These are phyloP conservation scores for Styela clava DNA, from an alignment of 23 tunicate species.

Conservation along the genomic window DNA sequence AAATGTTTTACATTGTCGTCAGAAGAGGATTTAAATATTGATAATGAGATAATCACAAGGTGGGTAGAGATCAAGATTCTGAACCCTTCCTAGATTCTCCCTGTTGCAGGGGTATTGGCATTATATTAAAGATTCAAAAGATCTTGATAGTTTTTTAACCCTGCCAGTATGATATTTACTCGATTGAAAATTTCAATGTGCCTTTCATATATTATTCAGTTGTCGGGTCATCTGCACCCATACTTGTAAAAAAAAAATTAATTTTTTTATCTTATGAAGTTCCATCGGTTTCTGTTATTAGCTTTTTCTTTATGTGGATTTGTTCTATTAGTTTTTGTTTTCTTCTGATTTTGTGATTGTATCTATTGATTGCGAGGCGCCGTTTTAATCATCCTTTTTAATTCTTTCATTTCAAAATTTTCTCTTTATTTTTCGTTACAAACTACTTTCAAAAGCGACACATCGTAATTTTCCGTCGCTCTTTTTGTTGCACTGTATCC, in stretches of 20 bases:
- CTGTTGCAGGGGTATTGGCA: too few relatives aligned
- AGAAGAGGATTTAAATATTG: too few relatives aligned
- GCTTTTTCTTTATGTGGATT: neutral
- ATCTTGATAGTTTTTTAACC: too few relatives aligned
- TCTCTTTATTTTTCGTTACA: neutral
- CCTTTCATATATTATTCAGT: neutral
- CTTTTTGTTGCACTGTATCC: slow-evolving; percentile 38
- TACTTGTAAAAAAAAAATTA: neutral
- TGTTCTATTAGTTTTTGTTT: neutral
- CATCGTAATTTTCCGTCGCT: neutral
- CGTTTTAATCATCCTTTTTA: neutral
- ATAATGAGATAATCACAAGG: too few relatives aligned
- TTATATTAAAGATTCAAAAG: too few relatives aligned
- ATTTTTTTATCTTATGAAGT: neutral
- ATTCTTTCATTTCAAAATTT: neutral
- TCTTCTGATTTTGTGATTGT: neutral
- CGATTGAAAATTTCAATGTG: neutral
- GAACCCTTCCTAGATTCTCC: too few relatives aligned
- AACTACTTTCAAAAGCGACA: neutral
- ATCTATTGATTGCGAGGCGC: neutral
- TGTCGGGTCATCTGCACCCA: neutral
- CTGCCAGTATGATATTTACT: too few relatives aligned
- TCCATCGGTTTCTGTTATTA: neutral
- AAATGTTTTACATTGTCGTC: too few relatives aligned
- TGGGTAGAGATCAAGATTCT: too few relatives aligned